Conservation (phyloP, 2,888 invertebrate species). For the Synergus itoensis region DNA sequence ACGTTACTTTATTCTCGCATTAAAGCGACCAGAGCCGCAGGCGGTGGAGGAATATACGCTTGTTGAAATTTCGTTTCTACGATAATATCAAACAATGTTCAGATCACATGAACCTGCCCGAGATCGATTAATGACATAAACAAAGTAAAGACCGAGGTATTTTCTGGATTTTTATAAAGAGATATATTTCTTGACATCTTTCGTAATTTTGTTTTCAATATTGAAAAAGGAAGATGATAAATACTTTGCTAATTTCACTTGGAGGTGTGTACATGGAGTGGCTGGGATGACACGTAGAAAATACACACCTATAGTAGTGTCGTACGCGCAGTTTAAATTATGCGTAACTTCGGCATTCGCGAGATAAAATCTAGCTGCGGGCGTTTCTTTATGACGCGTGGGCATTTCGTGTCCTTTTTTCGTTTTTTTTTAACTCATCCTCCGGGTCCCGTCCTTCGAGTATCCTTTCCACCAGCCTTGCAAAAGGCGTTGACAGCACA, state of each 20-base stretch:
- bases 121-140: slow-evolving; percentile 4
- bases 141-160: not conserved
- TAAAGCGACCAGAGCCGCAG: slow-evolving; percentile 61
- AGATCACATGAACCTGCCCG: slow-evolving; percentile 2
- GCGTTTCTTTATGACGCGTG: slow-evolving; percentile 74
- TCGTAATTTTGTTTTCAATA: not conserved
- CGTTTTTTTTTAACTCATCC: slow-evolving; percentile 34
- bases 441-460: slow-evolving; percentile 45
- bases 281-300: slow-evolving; percentile 38
- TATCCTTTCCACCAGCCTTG: slow-evolving; percentile 49
- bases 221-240: not conserved
- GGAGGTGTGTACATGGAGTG: slow-evolving; percentile 10
- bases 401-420: slow-evolving; percentile 54
- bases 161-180: not conserved
- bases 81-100: slow-evolving; percentile 24
- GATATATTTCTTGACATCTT: not conserved
- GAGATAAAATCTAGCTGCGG: slow-evolving; percentile 77
- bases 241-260: not conserved
- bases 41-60: not conserved
- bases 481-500: slow-evolving; percentile 61
- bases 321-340: slow-evolving; percentile 63
- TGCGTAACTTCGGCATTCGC: slow-evolving; percentile 66
- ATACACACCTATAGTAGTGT: slow-evolving; percentile 54
- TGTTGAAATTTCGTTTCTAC: slow-evolving; percentile 31
- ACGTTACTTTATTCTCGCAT: slow-evolving; percentile 74